Evolutionary conservation across 2,797 vertebrate species (phyloP), one percentile per base, ranked within the genome.

Genomic region (Taeniopygia guttata): DNA sequence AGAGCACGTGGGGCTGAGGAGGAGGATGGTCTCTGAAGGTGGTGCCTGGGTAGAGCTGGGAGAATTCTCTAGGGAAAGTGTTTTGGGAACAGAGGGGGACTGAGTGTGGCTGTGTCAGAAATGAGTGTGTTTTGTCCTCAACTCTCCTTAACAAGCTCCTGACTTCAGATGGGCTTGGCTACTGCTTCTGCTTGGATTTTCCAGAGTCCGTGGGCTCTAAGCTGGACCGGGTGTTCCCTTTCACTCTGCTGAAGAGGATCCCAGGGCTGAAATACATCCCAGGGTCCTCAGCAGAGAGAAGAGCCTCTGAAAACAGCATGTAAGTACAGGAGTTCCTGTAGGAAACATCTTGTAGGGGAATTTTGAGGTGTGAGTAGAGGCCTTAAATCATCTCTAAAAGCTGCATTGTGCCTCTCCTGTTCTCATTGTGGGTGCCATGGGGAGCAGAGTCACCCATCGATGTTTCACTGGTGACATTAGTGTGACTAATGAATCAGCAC

Each of bases 101-200:
- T 23, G 49, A 18, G 11, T 12, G 22, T 59, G 30, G 9, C 63
- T 67, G 29, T 45, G 22, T 63, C 59, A 49, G 63, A 46, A 67
- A 15, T 1, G 3, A 58, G 10, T 20, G 23, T 21, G 21, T 38
- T 85, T 56, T 73, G 34, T 60, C 56, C 70, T 70, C 58, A 8
- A 26, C 80, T 82, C 84, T 87, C 69, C 96, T 98, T 97, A 96
- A 96, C 32, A 0, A 7, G 16, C 72, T 59, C 34, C 75, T 94
- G 78, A 1, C 34, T 54, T 84, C 96, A 98, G 98, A 97, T 80
- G 98, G 98, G 10, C 78, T 97, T 38, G 97, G 97, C 16, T 97
- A 96, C 95, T 98, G 97, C 84, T 97, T 95, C 58, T 97, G 95
- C 84, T 68, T 98, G 34, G 98, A 98, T 95, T 76, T 98, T 49